Base-by-base conservation (phyloP, 2,888 invertebrate genomes). In the Tenthredo scrophulariae region DNA sequence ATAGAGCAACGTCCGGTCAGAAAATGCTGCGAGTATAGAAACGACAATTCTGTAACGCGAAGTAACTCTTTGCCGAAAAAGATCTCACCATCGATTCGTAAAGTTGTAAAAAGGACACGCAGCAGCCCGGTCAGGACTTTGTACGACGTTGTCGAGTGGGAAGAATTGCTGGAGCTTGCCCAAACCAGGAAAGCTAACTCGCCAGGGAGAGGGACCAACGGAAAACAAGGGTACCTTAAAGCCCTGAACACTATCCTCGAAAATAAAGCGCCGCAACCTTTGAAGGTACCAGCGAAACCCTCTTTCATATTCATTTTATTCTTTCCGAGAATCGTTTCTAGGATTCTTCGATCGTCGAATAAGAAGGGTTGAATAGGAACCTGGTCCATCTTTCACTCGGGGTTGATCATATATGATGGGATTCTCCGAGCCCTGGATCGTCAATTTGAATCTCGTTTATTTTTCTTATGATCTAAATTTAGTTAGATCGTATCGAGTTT, bases 161-260 rank as follows among this genome's bases (percentile, higher is more conserved):
- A 94, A 88, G 94, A 94, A 89, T 91, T 95, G 86, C 94, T 95
- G 89, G 95, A 95, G 90, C 93, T 95, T 91, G 94, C 95, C 67
- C 91, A 95, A 87, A 94, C 95, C 93, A 94, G 94, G 91, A 94
- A 94, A 93, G 94, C 92, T 88, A 91, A 88, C 50, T 88, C 87
- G 86, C 46, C 46, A 22, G 50, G 75, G 3, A 84, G 40, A 43
- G 70, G 33, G 43, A 33, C 18, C 29, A 58, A 29, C 46, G 80
- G 62, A 1, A 83, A 83, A n/a, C 70, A 33, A 9, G 67, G 15
- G 15, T 83, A 83, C 50, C 70, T 85, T 85, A 92, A 92, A 87
- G 90, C 91, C 22, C 89, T 92, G 54, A 90, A 92, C 82, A 89
- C 88, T 85, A 91, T 92, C 67, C 87, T 92, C 84, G 87, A 89